phyloP scores from a whole-genome alignment of 2,797 vertebrate species.

The Neosilurus hyrtlii region DNA sequence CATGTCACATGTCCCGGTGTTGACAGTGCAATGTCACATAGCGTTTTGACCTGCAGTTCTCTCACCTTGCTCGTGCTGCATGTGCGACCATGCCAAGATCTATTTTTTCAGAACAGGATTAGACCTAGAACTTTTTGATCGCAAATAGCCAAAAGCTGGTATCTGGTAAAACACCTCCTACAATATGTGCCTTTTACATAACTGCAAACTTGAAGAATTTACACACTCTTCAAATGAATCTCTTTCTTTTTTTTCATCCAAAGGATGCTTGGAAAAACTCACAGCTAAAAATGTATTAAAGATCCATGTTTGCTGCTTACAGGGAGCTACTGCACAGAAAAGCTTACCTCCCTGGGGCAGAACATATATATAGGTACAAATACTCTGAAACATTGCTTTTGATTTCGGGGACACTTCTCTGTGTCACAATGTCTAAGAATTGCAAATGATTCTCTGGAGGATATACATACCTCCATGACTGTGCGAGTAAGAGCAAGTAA shows the following conservation, averaged over 20 bases:
- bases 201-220: background rate
- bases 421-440: background rate
- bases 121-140: no score
- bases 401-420: background rate
- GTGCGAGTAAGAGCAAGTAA: background rate
- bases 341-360: background rate
- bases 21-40: no score
- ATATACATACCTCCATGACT: conserved; percentile 48
- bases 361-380: background rate
- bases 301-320: background rate
- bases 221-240: background rate
- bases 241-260: background rate
- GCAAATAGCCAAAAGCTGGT: background rate
- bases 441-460: background rate
- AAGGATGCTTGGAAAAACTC: background rate
- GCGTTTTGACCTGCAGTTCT: no score
- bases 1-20: no score
- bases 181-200: background rate
- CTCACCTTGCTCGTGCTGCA: no score
- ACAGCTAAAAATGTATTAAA: background rate
- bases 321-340: background rate
- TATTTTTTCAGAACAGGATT: no score
- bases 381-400: background rate
- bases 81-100: no score
- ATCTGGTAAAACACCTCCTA: background rate